These are phyloP conservation scores for Apantesis nais DNA, from an alignment of 2,888 invertebrate species.

Conservation along the genomic window DNA sequence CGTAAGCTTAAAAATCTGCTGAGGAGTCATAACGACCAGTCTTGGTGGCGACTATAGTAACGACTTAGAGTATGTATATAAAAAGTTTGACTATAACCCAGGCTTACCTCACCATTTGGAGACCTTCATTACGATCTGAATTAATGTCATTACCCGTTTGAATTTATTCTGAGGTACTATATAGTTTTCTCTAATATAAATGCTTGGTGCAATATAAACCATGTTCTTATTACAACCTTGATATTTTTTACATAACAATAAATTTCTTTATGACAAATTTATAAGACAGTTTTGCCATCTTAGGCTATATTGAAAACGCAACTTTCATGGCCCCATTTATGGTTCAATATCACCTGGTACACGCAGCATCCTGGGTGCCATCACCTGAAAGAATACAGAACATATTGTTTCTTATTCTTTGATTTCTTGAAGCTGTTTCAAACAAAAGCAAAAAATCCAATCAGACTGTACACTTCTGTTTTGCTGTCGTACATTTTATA, in stretches of 20 bases:
- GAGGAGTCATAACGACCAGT: too few relatives aligned
- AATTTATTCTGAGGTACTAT: background rate
- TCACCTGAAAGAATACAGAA: constrained; percentile 8
- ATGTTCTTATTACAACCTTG: background rate
- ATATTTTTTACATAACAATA: background rate
- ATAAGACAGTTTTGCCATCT: background rate
- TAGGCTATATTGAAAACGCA: background rate
- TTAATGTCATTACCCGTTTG: background rate
- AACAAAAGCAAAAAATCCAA: constrained; percentile 1
- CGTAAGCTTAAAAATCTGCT: too few relatives aligned
- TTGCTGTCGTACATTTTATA: background rate
- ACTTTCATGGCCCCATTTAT: constrained; percentile 23
- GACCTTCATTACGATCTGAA: background rate
- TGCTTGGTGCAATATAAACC: background rate
- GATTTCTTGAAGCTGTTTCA: constrained; percentile 10
- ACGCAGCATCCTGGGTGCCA: constrained; percentile 36
- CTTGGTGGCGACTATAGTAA: too few relatives aligned
- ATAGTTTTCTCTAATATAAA: background rate
- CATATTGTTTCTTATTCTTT: constrained; percentile 10
- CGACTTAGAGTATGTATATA: too few relatives aligned
- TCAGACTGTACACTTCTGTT: background rate
- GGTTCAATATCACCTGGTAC: constrained; percentile 39
- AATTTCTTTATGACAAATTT: background rate
- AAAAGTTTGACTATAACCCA: background rate
- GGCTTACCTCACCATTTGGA: background rate